Conservation (phyloP, 2,888 invertebrate genomes). For the Coremacera marginata region DNA sequence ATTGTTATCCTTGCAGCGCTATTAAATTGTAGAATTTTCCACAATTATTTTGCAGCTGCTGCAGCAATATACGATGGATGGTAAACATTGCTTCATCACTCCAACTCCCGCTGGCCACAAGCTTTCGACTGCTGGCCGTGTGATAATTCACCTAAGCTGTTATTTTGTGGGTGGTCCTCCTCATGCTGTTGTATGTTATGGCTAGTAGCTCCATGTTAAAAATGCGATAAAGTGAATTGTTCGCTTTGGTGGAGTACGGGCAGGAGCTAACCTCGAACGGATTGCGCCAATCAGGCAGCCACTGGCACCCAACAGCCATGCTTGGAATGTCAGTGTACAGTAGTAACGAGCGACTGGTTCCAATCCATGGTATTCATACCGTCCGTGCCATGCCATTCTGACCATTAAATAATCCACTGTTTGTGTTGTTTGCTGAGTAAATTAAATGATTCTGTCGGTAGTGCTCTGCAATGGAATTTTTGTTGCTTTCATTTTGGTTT, state of each 20-base stretch:
- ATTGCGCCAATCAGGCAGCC: background rate
- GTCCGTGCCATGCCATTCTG: slow-evolving; percentile 21
- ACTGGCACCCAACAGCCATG: background rate
- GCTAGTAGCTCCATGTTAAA: background rate
- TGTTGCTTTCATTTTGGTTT: slow-evolving; percentile 14
- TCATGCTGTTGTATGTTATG: background rate
- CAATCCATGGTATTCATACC: background rate
- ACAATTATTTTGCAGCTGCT: slow-evolving; percentile 43
- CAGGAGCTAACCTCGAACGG: background rate
- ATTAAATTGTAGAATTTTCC: slow-evolving; percentile 23
- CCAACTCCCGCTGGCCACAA: slow-evolving; percentile 26
- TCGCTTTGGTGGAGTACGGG: background rate
- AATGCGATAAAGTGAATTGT: slow-evolving; percentile 23
- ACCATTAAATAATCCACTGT: slow-evolving; percentile 48
- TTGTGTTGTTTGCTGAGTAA: slow-evolving; percentile 51
- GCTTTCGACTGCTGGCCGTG: background rate
- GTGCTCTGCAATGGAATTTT: background rate
- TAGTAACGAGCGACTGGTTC: background rate
- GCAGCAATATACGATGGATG: slow-evolving; percentile 35
- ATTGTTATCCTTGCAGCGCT: slow-evolving; percentile 20
- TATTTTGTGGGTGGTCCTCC: background rate
- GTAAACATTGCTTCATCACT: slow-evolving; percentile 40
- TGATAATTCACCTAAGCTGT: slow-evolving; percentile 30
- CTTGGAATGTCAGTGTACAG: background rate
- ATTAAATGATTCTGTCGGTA: slow-evolving; percentile 56